Evolutionary conservation across 2,797 vertebrate species (phyloP).

Genomic region (Morelia viridis): DNA sequence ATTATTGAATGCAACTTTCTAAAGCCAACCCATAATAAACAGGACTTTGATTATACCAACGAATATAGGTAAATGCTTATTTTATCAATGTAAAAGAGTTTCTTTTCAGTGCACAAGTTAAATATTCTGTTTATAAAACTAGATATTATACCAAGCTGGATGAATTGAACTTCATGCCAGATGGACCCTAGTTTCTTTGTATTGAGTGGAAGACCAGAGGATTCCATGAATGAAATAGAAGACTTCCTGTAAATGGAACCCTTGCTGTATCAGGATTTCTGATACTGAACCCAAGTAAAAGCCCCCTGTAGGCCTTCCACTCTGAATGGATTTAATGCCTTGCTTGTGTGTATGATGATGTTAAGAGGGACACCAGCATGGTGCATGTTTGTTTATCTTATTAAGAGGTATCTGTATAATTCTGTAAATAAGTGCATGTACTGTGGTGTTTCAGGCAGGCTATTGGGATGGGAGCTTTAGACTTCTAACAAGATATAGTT

Average conservation of each 20-base stretch:
- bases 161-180: background rate
- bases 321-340: background rate
- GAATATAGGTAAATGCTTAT: conserved; percentile 85
- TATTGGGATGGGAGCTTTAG: background rate
- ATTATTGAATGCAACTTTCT: conserved; percentile 93
- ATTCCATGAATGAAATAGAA: background rate
- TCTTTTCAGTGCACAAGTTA: background rate
- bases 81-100: background rate
- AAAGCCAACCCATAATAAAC: conserved; percentile 95
- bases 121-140: background rate
- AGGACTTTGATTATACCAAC: conserved; percentile 92
- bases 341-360: background rate
- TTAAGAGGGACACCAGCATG: background rate
- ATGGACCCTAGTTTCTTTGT: background rate
- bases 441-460: background rate
- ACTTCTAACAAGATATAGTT: background rate
- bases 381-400: background rate
- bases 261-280: background rate
- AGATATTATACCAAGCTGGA: background rate
- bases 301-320: background rate
- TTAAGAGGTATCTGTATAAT: background rate
- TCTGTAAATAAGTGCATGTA: background rate
- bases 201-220: background rate
- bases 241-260: background rate
- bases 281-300: background rate